Evolutionary conservation across 30 jellyfish, hydroid and myxozoan genomes (phyloP).

Genomic region (Nemopilema nomurai): DNA sequence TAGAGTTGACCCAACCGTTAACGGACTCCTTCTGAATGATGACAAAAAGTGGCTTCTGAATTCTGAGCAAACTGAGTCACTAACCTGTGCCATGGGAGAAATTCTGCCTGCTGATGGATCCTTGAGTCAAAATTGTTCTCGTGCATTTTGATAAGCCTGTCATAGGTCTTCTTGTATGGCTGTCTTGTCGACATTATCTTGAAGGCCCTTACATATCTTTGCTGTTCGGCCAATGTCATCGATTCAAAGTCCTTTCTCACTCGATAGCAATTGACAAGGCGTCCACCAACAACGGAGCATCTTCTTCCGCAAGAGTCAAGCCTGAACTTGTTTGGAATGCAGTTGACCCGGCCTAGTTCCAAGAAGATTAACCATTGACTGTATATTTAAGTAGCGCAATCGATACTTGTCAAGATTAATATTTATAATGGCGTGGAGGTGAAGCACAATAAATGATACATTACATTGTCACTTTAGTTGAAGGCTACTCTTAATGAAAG

Average conservation of each 20-base stretch:
- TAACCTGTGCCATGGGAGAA: slow-evolving; percentile 80
- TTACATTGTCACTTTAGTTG: no score
- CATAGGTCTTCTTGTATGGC: slow-evolving; percentile 37
- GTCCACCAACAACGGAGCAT: slow-evolving; percentile 28
- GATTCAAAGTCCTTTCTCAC: slow-evolving; percentile 58
- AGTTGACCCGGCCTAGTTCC: background rate
- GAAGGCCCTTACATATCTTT: slow-evolving; percentile 24
- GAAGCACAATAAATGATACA: no score
- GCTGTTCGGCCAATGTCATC: slow-evolving; percentile 25
- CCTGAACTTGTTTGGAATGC: background rate
- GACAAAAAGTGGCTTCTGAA: background rate
- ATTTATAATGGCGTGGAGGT: no score
- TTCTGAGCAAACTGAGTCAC: background rate
- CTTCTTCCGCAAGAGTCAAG: slow-evolving; percentile 25
- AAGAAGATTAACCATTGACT: no score
- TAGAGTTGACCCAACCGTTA: no score
- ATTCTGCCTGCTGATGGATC: slow-evolving; percentile 49
- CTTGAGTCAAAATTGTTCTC: slow-evolving; percentile 14
- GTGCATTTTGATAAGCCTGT: slow-evolving; percentile 45
- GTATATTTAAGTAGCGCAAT: no score
- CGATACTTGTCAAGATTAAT: background rate
- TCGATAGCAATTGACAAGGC: slow-evolving; percentile 54
- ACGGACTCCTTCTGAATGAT: background rate
- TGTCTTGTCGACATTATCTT: slow-evolving; percentile 20
- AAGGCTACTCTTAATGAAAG: no score